Evolutionary conservation across 2,113 vertebrate species (phyloP).

Genomic region (Andinoacara biseriatus): DNA sequence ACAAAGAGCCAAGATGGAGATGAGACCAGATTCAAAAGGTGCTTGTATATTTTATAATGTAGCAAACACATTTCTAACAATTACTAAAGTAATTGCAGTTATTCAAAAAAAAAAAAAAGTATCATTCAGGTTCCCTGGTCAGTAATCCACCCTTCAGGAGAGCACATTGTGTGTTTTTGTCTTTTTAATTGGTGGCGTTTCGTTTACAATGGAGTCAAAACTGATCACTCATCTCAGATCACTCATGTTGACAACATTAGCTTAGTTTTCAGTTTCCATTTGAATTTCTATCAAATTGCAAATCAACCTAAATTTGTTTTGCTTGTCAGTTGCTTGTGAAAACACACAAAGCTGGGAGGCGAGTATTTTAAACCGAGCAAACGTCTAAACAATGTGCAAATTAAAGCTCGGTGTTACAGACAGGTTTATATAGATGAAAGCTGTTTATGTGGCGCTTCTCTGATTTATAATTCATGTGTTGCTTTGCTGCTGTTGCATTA

Average conservation of each 20-base stretch:
- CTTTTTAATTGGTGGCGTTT: no score
- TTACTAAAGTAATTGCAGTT: not conserved
- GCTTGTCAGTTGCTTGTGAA: not conserved
- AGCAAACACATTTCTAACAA: not conserved
- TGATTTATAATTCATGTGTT: not conserved
- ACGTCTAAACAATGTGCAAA: not conserved
- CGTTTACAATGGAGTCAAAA: not conserved
- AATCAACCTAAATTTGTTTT: constrained; percentile 1
- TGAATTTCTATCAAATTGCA: constrained; percentile 10
- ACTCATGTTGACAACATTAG: not conserved
- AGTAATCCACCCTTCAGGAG: not conserved
- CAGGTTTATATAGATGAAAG: not conserved
- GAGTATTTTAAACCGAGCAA: not conserved
- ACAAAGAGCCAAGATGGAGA: not conserved
- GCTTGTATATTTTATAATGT: not conserved
- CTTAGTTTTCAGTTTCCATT: not conserved
- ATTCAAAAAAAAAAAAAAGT: no score
- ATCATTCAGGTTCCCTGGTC: not conserved
- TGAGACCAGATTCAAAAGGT: no score
- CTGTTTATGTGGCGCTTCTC: not conserved
- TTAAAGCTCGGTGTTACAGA: not conserved
- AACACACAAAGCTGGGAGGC: not conserved
- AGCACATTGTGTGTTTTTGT: not conserved
- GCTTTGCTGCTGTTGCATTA: not conserved
- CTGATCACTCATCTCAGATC: not conserved